phyloP scores from a whole-genome alignment of 2,113 vertebrate genomes.

The Odobenus rosmarus region DNA sequence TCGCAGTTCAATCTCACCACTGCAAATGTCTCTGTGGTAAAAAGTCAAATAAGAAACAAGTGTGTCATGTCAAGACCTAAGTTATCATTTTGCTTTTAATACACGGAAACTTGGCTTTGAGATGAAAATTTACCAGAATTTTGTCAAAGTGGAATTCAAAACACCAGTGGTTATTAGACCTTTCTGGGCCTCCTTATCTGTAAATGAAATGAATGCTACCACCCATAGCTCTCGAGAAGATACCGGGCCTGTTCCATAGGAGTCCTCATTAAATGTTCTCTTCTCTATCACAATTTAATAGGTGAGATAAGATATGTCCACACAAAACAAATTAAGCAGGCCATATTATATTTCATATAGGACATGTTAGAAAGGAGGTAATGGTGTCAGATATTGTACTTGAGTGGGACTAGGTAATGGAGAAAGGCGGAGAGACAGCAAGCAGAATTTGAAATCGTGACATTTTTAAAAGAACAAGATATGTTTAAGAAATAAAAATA shows the following conservation, averaged over 20 bases:
- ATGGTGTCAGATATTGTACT: not conserved
- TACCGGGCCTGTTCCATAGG: not conserved
- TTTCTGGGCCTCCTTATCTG: not conserved
- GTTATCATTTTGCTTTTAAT: not conserved
- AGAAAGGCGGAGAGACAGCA: not conserved
- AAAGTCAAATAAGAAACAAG: conserved; percentile 6
- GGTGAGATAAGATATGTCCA: not conserved
- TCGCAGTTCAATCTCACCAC: not conserved
- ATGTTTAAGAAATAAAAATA: not conserved
- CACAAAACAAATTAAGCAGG: not conserved
- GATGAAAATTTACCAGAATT: conserved; percentile 15
- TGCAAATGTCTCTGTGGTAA: not conserved
- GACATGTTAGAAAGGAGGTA: not conserved
- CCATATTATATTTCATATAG: not conserved
- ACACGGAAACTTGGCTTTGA: not conserved
- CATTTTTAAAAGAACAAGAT: not conserved
- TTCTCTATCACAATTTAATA: not conserved
- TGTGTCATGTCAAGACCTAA: not conserved
- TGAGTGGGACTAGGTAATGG: not conserved
- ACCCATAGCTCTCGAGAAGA: not conserved
- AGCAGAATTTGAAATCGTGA: not conserved
- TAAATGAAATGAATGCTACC: not conserved
- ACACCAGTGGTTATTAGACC: not conserved
- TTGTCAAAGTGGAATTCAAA: not conserved
- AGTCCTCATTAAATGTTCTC: not conserved